These are phyloP conservation scores for Prietella phreatophila DNA, from an alignment of 2,113 vertebrate species.

Conservation along the genomic window DNA sequence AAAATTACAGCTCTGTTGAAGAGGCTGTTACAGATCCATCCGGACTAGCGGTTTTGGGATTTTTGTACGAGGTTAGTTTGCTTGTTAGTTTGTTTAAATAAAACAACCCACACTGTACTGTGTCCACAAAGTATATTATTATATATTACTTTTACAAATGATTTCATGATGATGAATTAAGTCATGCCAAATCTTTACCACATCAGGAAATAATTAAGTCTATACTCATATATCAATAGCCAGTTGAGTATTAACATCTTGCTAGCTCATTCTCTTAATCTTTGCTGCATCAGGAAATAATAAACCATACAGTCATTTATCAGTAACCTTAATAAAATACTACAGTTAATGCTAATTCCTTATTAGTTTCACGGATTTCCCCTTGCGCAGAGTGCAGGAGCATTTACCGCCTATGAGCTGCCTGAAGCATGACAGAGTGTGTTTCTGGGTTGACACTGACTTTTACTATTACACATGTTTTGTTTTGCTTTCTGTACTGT, in stretches of 20 bases:
- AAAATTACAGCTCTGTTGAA: not conserved
- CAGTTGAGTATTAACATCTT: not conserved
- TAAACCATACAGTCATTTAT: not conserved
- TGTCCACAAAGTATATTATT: not conserved
- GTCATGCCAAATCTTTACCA: not conserved
- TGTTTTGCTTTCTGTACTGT: no score
- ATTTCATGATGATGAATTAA: not conserved
- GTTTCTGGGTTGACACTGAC: no score
- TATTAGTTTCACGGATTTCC: not conserved
- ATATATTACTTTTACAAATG: not conserved
- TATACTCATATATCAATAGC: not conserved
- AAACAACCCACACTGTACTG: not conserved
- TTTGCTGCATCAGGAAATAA: not conserved
- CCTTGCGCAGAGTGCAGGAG: no score
- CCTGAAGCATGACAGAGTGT: no score
- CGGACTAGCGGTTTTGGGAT: conserved; percentile 79
- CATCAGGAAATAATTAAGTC: not conserved
- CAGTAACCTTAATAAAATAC: not conserved
- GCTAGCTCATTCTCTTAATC: not conserved
- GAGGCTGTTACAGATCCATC: conserved; percentile 51
- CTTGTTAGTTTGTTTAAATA: not conserved
- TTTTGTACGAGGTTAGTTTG: conserved; percentile 76
- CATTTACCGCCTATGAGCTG: no score
- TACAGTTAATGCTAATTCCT: not conserved
- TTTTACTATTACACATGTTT: no score